phyloP scores from a whole-genome alignment of 2,113 vertebrate species.

The Typhlomys cinereus region DNA sequence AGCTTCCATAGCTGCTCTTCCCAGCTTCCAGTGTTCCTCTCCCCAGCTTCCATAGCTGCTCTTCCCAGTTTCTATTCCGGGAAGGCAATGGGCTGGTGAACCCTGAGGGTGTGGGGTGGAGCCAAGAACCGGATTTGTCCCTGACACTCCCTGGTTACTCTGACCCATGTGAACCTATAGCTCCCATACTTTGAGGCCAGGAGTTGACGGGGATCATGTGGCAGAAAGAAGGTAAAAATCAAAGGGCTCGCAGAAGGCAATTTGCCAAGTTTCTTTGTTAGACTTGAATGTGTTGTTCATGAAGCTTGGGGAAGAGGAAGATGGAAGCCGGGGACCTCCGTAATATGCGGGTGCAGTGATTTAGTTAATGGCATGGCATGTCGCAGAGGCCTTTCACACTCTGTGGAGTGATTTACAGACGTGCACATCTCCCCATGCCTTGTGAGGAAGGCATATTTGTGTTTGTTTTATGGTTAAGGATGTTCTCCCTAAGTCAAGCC shows the following conservation, averaged over 20 bases:
- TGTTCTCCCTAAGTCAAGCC: background rate
- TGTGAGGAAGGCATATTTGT: background rate
- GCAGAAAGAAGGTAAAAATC: background rate
- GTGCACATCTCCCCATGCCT: fast-evolving
- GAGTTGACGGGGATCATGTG: background rate
- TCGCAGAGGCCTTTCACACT: background rate
- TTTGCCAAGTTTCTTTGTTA: background rate
- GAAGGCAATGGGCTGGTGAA: background rate
- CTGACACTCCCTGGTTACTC: too few relatives aligned
- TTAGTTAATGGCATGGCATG: fast-evolving
- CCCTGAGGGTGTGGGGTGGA: background rate
- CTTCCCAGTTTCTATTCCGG: background rate
- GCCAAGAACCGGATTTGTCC: background rate
- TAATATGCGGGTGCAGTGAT: too few relatives aligned
- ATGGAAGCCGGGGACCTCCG: background rate
- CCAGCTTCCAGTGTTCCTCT: background rate
- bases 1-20: background rate
- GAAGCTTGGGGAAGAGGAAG: background rate
- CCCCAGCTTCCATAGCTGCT: too few relatives aligned
- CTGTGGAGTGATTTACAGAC: background rate
- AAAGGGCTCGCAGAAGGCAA: background rate
- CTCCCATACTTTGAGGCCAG: background rate
- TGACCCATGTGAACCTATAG: background rate
- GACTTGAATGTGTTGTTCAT: background rate
- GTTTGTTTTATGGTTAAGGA: background rate